Base-by-base conservation (phyloP, 1,140 invertebrate species). In the Bombus sibiricus region DNA sequence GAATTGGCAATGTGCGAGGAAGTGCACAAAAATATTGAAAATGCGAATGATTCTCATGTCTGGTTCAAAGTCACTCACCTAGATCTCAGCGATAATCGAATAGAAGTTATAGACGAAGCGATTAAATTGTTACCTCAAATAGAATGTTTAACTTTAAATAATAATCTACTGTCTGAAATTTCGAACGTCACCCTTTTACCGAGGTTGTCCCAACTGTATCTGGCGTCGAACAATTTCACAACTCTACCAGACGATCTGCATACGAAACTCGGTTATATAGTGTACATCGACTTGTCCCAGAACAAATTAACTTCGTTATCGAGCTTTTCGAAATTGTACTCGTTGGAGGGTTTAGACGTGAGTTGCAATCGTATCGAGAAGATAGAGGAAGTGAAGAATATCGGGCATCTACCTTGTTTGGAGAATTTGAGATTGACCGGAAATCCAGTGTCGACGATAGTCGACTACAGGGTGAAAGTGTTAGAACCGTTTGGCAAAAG, bases 401-500 rank as follows among this genome's bases (percentile, higher is more conserved):
- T 99, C 34, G 97, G 97, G 37, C 96, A 96, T 87, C 94, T 99
- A 22, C 98, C 98, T 0, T 98, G 98, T 93, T 95, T 99, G 76
- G 98, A 99, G 92, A 96, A 97, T 93, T 94, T 99, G 13, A 96
- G 97, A 90, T 95, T 99, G 28, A 98, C 97, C 28, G 98, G 98
- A 1, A 99, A 99, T 96, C 98, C 98, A 62, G 97, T 99, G 0
- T 98, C 98, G 0, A 97, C 97, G 8, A 96, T 97, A 62, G 96
- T 98, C 88, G 99, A 99, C 95, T 99, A 99, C 94, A 96, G 99
- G 92, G 97, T 98, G 1, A 98, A 98, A 93, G 97, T 99, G 0
- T 95, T 99, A 77, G 97, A 98, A 89, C 96, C 97, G 79, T 98
- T 99, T 92, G 97, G 97, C 71, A 96, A 96, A 66, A 96, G 98